Percentiles rank a stretch among this genome's conserved stretches.
Evolutionary conservation across 1,140 invertebrate species (phyloP).

Genomic region (Geopemphigus sp.): DNA sequence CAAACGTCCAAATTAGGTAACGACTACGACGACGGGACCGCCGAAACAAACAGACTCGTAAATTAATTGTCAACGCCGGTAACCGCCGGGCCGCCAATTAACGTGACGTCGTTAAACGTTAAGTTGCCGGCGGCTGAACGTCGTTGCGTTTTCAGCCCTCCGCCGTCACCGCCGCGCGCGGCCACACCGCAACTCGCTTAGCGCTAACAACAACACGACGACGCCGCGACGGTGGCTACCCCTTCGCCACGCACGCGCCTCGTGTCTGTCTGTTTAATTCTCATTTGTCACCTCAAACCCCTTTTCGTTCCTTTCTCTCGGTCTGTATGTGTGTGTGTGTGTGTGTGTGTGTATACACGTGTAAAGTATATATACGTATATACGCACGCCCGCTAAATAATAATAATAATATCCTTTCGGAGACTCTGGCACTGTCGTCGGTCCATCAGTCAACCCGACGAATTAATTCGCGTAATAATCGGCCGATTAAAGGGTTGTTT

Average conservation of each 20-base stretch:
- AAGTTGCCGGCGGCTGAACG: slow-evolving; percentile 28
- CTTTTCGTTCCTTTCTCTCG: slow-evolving; percentile 19
- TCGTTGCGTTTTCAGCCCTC: slow-evolving; percentile 1
- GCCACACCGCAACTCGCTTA: no score
- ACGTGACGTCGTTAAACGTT: slow-evolving; percentile 49
- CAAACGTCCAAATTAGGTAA: slow-evolving; percentile 23
- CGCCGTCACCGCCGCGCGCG: not conserved
- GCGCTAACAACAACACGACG: no score
- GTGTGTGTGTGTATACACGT: no score
- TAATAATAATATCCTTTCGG: not conserved
- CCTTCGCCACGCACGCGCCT: not conserved
- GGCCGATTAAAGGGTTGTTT: not conserved
- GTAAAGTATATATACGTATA: not conserved
- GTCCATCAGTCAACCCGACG: slow-evolving; percentile 28
- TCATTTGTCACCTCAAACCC: slow-evolving; percentile 35
- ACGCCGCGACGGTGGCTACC: no score
- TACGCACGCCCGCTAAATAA: no score
- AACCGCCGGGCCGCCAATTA: slow-evolving; percentile 49
- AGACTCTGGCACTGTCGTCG: no score
- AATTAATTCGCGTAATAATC: not conserved
- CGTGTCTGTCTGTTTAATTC: slow-evolving; percentile 31
- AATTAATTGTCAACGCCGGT: slow-evolving; percentile 47
- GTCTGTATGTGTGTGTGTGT: no score
- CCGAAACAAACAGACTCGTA: slow-evolving; percentile 43
- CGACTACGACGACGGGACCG: not conserved